These are phyloP conservation scores for Augochlora pura DNA, from an alignment of 1,140 invertebrate genomes.

Conservation along the genomic window DNA sequence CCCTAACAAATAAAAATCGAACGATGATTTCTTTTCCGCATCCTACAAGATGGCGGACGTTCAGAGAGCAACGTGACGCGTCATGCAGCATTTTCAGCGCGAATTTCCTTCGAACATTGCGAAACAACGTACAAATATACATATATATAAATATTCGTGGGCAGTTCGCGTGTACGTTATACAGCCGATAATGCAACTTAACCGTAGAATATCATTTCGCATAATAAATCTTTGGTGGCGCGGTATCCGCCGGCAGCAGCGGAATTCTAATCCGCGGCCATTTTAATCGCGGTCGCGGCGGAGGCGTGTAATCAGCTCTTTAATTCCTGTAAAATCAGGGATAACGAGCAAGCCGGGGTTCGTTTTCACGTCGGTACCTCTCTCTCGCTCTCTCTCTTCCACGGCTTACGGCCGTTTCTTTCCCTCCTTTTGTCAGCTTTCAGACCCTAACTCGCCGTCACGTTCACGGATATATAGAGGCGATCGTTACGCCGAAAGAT, in stretches of 20 bases:
- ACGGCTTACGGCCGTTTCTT: constrained; percentile 30
- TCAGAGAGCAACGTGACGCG: not conserved
- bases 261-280: constrained; percentile 57
- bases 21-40: no score
- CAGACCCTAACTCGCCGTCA: constrained; percentile 55
- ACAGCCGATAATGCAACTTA: not conserved
- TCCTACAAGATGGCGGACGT: no score
- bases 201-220: not conserved
- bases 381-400: constrained; percentile 21
- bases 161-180: not conserved
- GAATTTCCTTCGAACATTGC: not conserved
- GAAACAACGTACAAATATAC: not conserved
- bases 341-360: constrained; percentile 61
- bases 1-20: no score
- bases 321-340: constrained; percentile 66
- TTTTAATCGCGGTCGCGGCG: constrained; percentile 60
- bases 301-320: constrained; percentile 62
- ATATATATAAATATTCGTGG: no score
- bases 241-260: constrained; percentile 17
- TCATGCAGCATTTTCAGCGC: not conserved
- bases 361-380: constrained; percentile 51
- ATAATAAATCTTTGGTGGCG: constrained; percentile 42
- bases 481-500: constrained; percentile 69
- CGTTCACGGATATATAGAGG: constrained; percentile 62
- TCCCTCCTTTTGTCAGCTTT: constrained; percentile 31